Evolutionary conservation across 2,113 vertebrate species (phyloP).

Genomic region (Phainopepla nitens): DNA sequence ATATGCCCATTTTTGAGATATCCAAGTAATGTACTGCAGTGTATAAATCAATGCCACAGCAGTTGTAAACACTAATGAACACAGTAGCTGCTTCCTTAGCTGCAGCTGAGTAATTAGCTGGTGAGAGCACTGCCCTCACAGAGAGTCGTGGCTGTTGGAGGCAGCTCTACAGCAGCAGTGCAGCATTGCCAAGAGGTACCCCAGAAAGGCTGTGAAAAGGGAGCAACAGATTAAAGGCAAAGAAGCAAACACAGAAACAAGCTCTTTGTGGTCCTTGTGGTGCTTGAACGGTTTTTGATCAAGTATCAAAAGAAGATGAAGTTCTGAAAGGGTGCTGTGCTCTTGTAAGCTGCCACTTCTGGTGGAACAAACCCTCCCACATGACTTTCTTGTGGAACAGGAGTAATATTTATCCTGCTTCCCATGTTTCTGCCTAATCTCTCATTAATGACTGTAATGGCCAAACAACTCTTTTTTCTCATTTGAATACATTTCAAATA

Average conservation of each 20-base stretch:
- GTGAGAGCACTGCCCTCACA: not conserved
- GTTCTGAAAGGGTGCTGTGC: not conserved
- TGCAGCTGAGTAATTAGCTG: not conserved
- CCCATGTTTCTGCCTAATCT: not conserved
- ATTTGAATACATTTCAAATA: not conserved
- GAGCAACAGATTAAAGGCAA: not conserved
- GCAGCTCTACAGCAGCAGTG: not conserved
- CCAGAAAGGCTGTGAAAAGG: not conserved
- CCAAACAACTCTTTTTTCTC: not conserved
- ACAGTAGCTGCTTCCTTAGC: not conserved
- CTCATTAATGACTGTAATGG: not conserved
- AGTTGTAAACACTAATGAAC: not conserved
- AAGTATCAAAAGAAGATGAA: not conserved
- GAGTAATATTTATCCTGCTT: not conserved
- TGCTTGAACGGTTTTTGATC: not conserved
- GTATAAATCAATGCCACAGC: not conserved
- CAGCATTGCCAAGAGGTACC: not conserved
- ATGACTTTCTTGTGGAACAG: not conserved
- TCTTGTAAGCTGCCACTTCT: not conserved
- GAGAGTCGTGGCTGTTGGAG: not conserved
- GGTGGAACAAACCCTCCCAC: not conserved
- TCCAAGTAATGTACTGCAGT: not conserved
- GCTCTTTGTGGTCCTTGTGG: not conserved
- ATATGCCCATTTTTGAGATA: not conserved
- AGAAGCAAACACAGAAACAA: not conserved